Evolutionary conservation across 2,888 invertebrate genomes (phyloP), one percentile per base, ranked within the genome.

Genomic region (Gortyna flavago): DNA sequence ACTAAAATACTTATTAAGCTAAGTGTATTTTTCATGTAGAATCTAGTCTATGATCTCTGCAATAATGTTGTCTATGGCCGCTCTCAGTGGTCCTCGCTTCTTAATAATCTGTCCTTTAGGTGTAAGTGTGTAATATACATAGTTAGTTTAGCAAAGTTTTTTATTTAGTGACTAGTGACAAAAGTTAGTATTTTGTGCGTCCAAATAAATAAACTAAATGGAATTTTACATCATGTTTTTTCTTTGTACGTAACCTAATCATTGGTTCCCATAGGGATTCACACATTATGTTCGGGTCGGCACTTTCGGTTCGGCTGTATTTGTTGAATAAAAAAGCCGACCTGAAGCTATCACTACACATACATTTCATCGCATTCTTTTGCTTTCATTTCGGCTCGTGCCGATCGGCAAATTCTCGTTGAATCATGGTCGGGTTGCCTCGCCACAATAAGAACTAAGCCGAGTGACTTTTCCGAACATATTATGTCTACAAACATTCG

Each of bases 21-120:
- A 79, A 77, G 65, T 73, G 66, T 75, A 78, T 83, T 79, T 79
- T 85, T 81, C 76, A 92, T 93, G 93, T 95, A 95, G 94, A 94
- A 94, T 95, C 96, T 96, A 96, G 96, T 96, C 96, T 95, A 90
- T 95, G 96, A 96, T 96, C 95, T 96, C 96, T 94, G 95, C 95
- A 95, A 95, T 95, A 93, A 90, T 84, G 81, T 90, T 81, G 87
- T 88, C 87, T 88, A 85, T 83, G 66, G 65, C 72, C 85, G 84
- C 89, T 89, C 84, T 72, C 64, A 88, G 87, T 57, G 87, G 82
- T 70, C 82, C 86, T 91, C 79, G 91, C 94, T 95, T 94, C 95
- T 94, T 92, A 91, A 87, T 89, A 92, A 91, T 93, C 94, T 94
- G 93, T 93, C 93, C 94, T 90, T 91, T 91, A 91, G 87, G 61